Evolutionary conservation across 1,140 invertebrate species (phyloP).

Genomic region (Hyles vespertilio): DNA sequence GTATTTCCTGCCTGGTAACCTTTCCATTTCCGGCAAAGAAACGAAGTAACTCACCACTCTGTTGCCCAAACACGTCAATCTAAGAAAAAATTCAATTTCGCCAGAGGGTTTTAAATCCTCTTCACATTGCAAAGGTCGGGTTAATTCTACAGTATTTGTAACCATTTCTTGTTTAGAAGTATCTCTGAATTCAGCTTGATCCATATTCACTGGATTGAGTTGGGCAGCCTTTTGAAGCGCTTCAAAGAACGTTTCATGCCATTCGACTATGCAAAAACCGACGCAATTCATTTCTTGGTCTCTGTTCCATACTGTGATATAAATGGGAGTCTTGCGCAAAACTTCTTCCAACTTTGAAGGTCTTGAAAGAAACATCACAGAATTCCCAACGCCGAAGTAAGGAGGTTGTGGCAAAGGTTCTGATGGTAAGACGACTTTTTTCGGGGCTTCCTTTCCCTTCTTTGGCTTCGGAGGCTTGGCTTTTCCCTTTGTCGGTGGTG

Average conservation of each 20-base stretch:
- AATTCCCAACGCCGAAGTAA: slow-evolving; percentile 62
- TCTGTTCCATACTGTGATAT: slow-evolving; percentile 64
- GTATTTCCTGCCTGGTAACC: slow-evolving; percentile 63
- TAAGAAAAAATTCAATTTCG: slow-evolving; percentile 60
- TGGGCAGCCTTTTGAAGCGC: slow-evolving; percentile 48
- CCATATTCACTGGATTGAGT: slow-evolving; percentile 59
- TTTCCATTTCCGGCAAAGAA: slow-evolving; percentile 64
- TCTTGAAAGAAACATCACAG: slow-evolving; percentile 60
- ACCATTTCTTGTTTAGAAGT: slow-evolving; percentile 54
- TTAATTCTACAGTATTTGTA: slow-evolving; percentile 59
- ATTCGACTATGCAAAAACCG: slow-evolving; percentile 55
- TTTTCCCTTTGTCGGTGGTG: slow-evolving; percentile 46
- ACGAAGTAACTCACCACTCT: slow-evolving; percentile 59
- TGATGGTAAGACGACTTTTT: slow-evolving; percentile 54
- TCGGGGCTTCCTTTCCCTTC: slow-evolving; percentile 36
- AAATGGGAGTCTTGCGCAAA: slow-evolving; percentile 58
- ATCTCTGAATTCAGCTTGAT: slow-evolving; percentile 53
- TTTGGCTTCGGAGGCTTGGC: slow-evolving; percentile 41
- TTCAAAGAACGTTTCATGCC: slow-evolving; percentile 62
- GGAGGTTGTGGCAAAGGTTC: slow-evolving; percentile 65
- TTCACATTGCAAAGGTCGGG: slow-evolving; percentile 54
- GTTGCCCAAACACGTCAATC: slow-evolving; percentile 61
- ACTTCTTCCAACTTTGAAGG: slow-evolving; percentile 60
- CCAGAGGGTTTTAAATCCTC: slow-evolving; percentile 65
- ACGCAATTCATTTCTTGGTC: slow-evolving; percentile 63